Percentiles rank a stretch among this genome's conserved stretches.
phyloP scores from a whole-genome alignment of 1,140 invertebrate species.

The Ectropis grisescens region DNA sequence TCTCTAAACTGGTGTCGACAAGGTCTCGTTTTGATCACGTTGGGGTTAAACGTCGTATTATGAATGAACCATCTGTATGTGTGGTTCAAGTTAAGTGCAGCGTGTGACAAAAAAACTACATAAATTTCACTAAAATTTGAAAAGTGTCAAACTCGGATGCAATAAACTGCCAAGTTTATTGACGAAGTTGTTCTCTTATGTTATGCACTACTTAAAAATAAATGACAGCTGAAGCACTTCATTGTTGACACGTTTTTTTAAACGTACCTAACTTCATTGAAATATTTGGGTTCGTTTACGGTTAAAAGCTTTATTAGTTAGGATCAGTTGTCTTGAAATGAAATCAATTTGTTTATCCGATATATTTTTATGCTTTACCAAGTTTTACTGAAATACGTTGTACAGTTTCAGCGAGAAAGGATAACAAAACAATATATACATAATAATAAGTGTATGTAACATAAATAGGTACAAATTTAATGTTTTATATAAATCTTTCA shows the following conservation, averaged over 20 bases:
- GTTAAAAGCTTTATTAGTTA: neutral
- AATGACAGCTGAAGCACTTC: no score
- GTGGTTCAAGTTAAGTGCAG: conserved; percentile 29
- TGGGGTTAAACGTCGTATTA: conserved; percentile 4
- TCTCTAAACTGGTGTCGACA: conserved; percentile 21
- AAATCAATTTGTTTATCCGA: no score
- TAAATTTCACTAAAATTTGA: conserved; percentile 46
- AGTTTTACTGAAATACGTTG: no score
- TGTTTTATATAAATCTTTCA: neutral
- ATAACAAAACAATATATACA: no score
- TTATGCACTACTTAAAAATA: no score
- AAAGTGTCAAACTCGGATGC: conserved; percentile 31
- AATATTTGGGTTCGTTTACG: neutral
- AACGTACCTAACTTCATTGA: neutral
- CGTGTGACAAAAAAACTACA: conserved; percentile 33
- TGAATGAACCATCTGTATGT: conserved; percentile 38
- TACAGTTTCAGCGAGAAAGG: no score
- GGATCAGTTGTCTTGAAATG: neutral
- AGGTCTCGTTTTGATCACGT: conserved; percentile 16
- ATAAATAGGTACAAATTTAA: no score
- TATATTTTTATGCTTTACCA: no score
- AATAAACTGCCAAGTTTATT: conserved; percentile 60
- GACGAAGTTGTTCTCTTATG: conserved; percentile 39
- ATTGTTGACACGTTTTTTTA: conserved; percentile 9
- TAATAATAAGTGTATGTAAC: no score